phyloP scores from a whole-genome alignment of 2,797 vertebrate genomes.

The Gymnodraco acuticeps region DNA sequence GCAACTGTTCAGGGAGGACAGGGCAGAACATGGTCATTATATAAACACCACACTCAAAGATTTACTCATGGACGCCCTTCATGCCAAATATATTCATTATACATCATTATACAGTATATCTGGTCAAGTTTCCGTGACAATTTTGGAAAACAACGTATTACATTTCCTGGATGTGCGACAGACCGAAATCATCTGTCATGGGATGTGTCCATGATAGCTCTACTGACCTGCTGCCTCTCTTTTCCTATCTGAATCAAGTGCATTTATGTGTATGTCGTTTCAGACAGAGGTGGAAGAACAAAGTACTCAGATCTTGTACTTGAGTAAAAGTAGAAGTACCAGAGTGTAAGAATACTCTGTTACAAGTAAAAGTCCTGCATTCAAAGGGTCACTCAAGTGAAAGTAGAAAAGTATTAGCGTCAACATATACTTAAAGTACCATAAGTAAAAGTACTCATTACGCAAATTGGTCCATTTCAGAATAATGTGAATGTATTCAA shows the following conservation, averaged over 20 bases:
- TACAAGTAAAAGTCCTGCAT: no score
- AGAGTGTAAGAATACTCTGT: no score
- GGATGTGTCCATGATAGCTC: not conserved
- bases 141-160: not conserved
- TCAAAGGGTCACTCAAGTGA: no score
- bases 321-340: no score
- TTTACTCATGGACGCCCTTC: not conserved
- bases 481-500: no score
- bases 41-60: not conserved
- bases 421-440: no score
- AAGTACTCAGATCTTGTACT: no score
- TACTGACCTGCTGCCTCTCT: not conserved
- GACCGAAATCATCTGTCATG: not conserved
- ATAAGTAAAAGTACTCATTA: no score
- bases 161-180: not conserved
- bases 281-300: no score
- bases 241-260: not conserved
- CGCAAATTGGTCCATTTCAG: no score
- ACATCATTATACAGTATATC: not conserved
- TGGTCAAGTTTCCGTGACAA: not conserved
- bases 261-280: not conserved
- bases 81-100: not conserved
- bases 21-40: no score
- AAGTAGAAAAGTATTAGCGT: no score
- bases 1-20: constrained; percentile 33